These are phyloP conservation scores for Melozone crissalis DNA, from an alignment of 2,113 vertebrate genomes.

Conservation along the genomic window DNA sequence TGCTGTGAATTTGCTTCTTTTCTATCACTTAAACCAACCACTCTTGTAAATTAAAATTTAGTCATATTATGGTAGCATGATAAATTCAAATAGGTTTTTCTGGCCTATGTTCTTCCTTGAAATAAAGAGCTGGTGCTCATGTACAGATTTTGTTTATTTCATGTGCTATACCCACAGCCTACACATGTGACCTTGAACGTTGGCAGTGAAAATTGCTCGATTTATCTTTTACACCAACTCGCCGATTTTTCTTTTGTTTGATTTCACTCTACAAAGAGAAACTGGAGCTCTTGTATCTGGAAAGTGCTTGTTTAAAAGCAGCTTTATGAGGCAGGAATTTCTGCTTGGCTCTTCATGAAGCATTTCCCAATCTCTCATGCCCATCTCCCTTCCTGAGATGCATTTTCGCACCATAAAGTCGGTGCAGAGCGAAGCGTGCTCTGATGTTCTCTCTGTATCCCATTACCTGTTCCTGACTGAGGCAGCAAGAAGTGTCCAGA, in stretches of 20 bases:
- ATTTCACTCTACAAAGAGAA: neutral
- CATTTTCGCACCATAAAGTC: neutral
- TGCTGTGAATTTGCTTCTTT: neutral
- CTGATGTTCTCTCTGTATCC: neutral
- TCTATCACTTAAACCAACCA: neutral
- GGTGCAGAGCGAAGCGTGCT: rapidly evolving
- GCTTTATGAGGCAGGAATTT: neutral
- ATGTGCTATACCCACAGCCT: neutral
- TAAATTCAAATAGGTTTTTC: neutral
- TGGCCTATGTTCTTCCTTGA: neutral
- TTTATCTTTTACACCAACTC: neutral
- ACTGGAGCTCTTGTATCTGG: neutral
- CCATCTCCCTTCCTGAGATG: neutral
- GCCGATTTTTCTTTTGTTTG: neutral
- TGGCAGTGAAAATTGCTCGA: neutral
- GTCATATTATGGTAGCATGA: neutral
- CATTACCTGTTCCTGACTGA: neutral
- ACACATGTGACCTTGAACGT: neutral
- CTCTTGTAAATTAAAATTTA: neutral
- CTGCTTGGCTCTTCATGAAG: neutral
- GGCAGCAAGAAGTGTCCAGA: neutral
- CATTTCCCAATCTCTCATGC: neutral
- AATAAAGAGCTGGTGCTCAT: neutral
- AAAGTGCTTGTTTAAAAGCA: neutral
- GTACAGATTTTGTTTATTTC: neutral